Evolutionary conservation across 1,140 invertebrate genomes (phyloP).

Genomic region (Oedothorax gibbosus): DNA sequence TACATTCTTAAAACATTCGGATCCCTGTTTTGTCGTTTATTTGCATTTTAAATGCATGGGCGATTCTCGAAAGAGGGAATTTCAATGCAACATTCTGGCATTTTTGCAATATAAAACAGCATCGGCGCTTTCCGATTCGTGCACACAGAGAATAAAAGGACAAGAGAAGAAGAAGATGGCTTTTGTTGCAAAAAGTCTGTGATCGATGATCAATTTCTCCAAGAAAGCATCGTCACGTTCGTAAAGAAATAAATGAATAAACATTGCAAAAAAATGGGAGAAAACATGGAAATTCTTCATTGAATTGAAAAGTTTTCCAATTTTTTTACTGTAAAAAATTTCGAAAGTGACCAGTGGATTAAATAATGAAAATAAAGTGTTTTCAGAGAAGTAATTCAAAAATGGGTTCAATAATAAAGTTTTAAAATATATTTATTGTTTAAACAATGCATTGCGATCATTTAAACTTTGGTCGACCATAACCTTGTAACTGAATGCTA

Average conservation of each 20-base stretch:
- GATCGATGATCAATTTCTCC: constrained; percentile 39
- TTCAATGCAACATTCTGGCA: background rate
- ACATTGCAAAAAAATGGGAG: no score
- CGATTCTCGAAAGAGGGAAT: background rate
- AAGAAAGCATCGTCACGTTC: constrained; percentile 36
- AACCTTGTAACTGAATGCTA: no score
- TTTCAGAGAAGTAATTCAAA: background rate
- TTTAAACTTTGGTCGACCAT: no score
- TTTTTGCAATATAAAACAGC: background rate
- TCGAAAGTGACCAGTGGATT: background rate
- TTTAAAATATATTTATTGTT: no score
- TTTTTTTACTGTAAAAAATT: background rate
- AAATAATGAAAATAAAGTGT: background rate
- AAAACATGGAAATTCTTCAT: no score
- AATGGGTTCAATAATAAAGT: no score
- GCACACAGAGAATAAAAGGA: background rate
- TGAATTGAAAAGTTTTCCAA: background rate
- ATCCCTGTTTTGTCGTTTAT: background rate
- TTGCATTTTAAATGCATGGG: constrained; percentile 9
- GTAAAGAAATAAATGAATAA: constrained; percentile 23
- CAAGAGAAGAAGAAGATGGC: background rate
- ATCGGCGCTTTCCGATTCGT: background rate
- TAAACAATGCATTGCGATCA: no score
- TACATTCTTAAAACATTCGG: background rate
- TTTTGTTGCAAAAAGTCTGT: constrained; percentile 14